Evolutionary conservation across 2,797 vertebrate species (phyloP).

Genomic region (Melanotaenia boesemani): DNA sequence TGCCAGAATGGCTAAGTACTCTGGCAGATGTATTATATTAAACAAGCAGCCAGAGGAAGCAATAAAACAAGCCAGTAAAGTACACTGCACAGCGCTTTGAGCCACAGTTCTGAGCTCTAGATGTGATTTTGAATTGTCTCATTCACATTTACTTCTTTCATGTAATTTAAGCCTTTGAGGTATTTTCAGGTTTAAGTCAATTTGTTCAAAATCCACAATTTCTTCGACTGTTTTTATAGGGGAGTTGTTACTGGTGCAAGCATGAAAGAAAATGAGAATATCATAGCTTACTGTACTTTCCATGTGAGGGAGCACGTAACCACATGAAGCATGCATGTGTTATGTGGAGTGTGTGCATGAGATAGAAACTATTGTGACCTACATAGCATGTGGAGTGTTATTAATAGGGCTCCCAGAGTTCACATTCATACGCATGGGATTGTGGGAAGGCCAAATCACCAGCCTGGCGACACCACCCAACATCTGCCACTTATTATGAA

Average conservation of each 20-base stretch:
- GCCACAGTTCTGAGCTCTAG: slow-evolving; percentile 42
- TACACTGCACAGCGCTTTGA: slow-evolving; percentile 29
- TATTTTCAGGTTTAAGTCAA: slow-evolving; percentile 19
- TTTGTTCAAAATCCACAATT: slow-evolving; percentile 10
- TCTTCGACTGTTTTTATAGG: neutral
- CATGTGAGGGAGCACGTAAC: slow-evolving; percentile 36
- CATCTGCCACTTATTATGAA: slow-evolving; percentile 58
- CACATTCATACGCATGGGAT: slow-evolving; percentile 69
- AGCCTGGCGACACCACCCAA: slow-evolving; percentile 42
- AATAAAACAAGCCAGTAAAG: slow-evolving; percentile 69
- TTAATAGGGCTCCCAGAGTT: slow-evolving; percentile 81
- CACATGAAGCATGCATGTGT: slow-evolving; percentile 35
- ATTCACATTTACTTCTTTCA: slow-evolving; percentile 43
- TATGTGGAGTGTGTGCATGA: slow-evolving; percentile 32
- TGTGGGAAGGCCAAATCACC: slow-evolving; percentile 63
- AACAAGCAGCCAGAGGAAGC: slow-evolving; percentile 69
- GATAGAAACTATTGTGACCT: slow-evolving; percentile 70
- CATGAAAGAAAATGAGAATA: slow-evolving; percentile 15
- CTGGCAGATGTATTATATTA: slow-evolving; percentile 60
- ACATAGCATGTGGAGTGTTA: slow-evolving; percentile 81
- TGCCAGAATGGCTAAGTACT: slow-evolving; percentile 59
- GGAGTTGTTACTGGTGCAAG: neutral
- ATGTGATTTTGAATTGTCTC: slow-evolving; percentile 47
- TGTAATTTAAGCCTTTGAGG: slow-evolving; percentile 2
- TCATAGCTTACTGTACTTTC: slow-evolving; percentile 41